Evolutionary conservation across 2,888 invertebrate species (phyloP).

Genomic region (Formica aserva): DNA sequence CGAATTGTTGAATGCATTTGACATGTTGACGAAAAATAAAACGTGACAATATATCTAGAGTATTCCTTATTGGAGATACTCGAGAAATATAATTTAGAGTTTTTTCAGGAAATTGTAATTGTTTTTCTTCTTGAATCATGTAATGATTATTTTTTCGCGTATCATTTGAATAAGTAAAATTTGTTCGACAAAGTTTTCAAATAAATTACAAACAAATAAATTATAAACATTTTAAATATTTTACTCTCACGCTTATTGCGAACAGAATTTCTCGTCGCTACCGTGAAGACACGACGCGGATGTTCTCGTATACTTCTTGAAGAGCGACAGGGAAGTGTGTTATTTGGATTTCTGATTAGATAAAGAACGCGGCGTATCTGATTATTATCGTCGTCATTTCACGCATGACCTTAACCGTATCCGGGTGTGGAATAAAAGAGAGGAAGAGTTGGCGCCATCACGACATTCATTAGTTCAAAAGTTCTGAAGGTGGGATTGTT

Average conservation of each 20-base stretch:
- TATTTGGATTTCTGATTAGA: constrained; percentile 56
- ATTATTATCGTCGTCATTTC: constrained; percentile 29
- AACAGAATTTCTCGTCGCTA: background rate
- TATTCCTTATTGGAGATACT: background rate
- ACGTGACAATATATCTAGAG: background rate
- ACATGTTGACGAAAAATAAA: constrained; percentile 4
- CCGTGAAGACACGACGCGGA: constrained; percentile 16
- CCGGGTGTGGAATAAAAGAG: constrained; percentile 34
- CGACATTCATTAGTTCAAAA: constrained; percentile 9
- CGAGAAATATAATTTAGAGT: background rate
- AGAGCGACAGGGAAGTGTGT: constrained; percentile 34
- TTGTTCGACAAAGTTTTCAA: background rate
- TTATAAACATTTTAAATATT: background rate
- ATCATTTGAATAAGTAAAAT: background rate
- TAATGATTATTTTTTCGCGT: background rate
- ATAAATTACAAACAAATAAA: background rate
- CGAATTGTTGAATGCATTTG: background rate
- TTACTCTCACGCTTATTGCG: background rate
- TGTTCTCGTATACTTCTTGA: constrained; percentile 12
- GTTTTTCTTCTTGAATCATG: background rate
- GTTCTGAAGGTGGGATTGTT: background rate
- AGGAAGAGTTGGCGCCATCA: background rate
- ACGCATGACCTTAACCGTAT: constrained; percentile 30
- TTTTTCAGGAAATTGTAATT: background rate
- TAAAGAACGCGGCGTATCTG: constrained; percentile 47